These are phyloP conservation scores for Latheticus oryzae DNA, from an alignment of 2,888 invertebrate species.

Conservation along the genomic window DNA sequence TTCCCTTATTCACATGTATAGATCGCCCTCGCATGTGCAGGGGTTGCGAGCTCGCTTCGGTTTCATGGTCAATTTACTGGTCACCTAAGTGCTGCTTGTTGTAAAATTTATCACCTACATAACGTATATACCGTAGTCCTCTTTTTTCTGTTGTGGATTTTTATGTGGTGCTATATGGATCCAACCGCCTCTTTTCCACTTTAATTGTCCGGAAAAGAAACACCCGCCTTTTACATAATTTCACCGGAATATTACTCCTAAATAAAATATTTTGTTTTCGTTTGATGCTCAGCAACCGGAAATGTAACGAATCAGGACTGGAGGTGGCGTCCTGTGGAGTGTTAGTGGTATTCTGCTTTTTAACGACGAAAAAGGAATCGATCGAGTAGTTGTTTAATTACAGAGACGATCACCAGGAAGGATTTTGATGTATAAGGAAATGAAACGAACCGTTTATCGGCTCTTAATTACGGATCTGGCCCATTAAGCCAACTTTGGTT, in stretches of 20 bases:
- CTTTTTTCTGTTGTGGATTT: constrained; percentile 18
- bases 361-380: no score
- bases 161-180: constrained; percentile 17
- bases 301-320: constrained; percentile 4
- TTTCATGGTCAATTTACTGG: constrained; percentile 49
- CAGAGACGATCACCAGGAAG: no score
- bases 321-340: no score
- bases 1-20: constrained; percentile 35
- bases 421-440: no score
- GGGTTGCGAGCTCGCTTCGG: constrained; percentile 35
- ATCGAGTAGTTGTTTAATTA: no score
- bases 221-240: constrained; percentile 16
- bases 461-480: no score
- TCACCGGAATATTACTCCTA: background rate
- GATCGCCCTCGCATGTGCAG: constrained; percentile 36
- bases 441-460: no score
- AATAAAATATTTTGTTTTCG: constrained; percentile 5
- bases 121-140: constrained; percentile 18
- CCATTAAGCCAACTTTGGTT: no score
- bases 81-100: constrained; percentile 44
- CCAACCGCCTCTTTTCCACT: constrained; percentile 3
- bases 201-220: constrained; percentile 29
- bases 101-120: constrained; percentile 45
- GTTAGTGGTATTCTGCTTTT: no score
- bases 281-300: constrained; percentile 1